phyloP scores from a whole-genome alignment of 2,113 vertebrate genomes.

The Notarius quadriscutis region DNA sequence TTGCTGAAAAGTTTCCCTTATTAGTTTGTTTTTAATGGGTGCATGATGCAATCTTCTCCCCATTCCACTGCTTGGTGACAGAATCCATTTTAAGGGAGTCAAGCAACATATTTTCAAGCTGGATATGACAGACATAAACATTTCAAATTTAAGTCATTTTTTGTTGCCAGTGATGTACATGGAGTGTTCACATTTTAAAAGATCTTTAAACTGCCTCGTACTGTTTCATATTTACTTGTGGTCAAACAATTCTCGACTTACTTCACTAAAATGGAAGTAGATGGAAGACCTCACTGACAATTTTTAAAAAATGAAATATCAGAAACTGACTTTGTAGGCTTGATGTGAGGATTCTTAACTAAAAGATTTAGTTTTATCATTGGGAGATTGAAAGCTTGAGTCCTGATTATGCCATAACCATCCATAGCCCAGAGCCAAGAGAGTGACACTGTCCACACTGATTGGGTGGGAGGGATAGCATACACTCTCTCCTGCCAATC shows the following conservation, averaged over 20 bases:
- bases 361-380: neutral
- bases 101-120: neutral
- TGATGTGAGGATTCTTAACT: neutral
- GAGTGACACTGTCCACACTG: neutral
- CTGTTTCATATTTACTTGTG: neutral
- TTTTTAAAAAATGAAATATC: neutral
- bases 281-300: neutral
- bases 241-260: neutral
- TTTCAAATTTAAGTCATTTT: neutral
- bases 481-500: neutral
- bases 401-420: neutral
- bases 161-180: neutral
- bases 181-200: neutral
- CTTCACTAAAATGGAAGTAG: neutral
- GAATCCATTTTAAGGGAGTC: neutral
- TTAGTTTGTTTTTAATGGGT: neutral
- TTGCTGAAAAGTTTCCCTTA: neutral
- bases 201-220: neutral
- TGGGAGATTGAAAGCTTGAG: neutral
- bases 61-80: neutral
- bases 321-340: neutral
- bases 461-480: neutral
- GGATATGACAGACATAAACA: neutral
- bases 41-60: neutral
- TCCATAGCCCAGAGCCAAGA: neutral